Base-by-base conservation (phyloP, 1,140 invertebrate genomes). In the Philotrypesis tridentata region DNA sequence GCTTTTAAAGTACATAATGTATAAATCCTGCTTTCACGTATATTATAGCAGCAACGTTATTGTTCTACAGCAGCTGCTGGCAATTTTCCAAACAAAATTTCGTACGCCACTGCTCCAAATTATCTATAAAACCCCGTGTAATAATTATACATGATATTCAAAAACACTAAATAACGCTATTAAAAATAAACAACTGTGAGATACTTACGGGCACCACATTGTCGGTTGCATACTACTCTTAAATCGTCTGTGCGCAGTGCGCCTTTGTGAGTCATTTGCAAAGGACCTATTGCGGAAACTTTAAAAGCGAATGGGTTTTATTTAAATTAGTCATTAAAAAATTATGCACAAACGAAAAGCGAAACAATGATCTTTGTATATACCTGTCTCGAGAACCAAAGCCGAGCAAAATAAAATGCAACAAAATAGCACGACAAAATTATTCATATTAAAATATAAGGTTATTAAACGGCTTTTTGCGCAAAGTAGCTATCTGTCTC, bases 61-160 rank as follows among this genome's bases (percentile, higher is more conserved):
- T 37, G 14, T 43, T 14, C 9, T 43, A 72, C 17, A 72, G 23
- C n/a, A 72, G 40, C 23, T n/a, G 7, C 25, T 48, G 40, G 27
- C 71, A 73, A 6, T 73, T 73, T 17, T 55, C 40, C 23, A 55
- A 6, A 55, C 40, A 48, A 73, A 55, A 73, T 48, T 73, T 29
- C 23, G 40, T 73, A 7, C 70, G 33, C 70, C 70, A 72, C 12
- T 23, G 21, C 0, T 9, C 40, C 55, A 29, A 4, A 27, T 73
- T 73, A 1, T 25, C 40, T 73, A 23, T 48, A 5, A 55, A 55
- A 55, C n/a, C n/a, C n/a, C n/a, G 37, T 4, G 17, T 14, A 17
- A 43, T 43, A 1, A 43, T 43, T 43, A 43, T 43, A 43, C 40
- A n/a, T n/a, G n/a, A n/a, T n/a, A n/a, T n/a, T n/a, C n/a, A n/a